Evolutionary conservation across 2,797 vertebrate genomes (phyloP), one percentile per base, ranked within the genome.

Genomic region (Pachyuromys duprasi): DNA sequence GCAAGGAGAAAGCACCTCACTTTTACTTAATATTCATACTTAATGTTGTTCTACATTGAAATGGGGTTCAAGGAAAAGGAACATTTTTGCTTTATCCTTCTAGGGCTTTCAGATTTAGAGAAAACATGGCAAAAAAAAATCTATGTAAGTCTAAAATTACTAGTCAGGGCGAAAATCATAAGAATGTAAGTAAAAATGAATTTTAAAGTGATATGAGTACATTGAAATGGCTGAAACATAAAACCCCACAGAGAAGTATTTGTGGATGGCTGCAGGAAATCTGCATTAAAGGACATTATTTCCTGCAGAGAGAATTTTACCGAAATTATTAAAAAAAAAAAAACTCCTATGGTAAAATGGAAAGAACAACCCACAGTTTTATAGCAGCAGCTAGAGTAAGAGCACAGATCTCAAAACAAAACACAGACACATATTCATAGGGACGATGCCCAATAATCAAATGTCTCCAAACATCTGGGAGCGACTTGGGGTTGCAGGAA

Each of bases 171-270:
- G 92, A 97, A 75, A 94, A 86, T 65, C 96, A 90, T 96, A 90
- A 97, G 95, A 97, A 96, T 91, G 5, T 92, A 89, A 93, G 55
- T 95, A 95, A 75, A 97, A 95, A 95, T 97, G 97, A 96, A 97
- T 97, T 97, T 97, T 92, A 95, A 97, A 98, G 93, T 96, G 95
- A 98, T 97, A 96, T 72, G 94, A 95, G 89, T 96, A 95, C 89
- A 95, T 63, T 90, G 83, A 97, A 67, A 90, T 12, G 87, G 92
- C 93, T 97, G 95, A 97, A 98, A 98, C 90, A 45, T 65, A 88
- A 97, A 98, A 96, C 79, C 89, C 97, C 90, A 76, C 90, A 89
- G 95, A 98, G 89, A 86, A 96, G 90, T 97, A 97, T 97, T 97
- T 97, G 91, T 96, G 91, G 69, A 45, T 55, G 95, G 97, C 97